Conservation (phyloP, 2,797 vertebrate genomes). For the Tamandua tetradactyla region DNA sequence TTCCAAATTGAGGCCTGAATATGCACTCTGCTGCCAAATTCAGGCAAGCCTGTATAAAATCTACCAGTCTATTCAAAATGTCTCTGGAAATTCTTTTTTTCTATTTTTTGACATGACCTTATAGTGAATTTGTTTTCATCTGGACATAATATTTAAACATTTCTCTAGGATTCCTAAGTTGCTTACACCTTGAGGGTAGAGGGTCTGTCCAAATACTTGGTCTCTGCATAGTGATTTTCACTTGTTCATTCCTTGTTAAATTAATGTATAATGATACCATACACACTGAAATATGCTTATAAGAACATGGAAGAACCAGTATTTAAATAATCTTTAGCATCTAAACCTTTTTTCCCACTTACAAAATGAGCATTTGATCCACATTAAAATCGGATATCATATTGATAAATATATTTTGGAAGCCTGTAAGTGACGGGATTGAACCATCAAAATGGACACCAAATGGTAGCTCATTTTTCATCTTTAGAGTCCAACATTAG, state of each 20-base stretch:
- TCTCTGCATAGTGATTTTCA: not conserved
- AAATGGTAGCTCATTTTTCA: not conserved
- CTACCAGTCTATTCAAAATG: not conserved
- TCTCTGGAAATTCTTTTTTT: not conserved
- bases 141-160: not conserved
- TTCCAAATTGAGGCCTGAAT: not conserved
- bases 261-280: not conserved
- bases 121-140: not conserved
- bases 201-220: not conserved
- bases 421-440: not conserved
- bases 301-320: not conserved
- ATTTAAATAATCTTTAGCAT: not conserved
- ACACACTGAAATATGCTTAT: not conserved
- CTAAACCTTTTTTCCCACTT: not conserved
- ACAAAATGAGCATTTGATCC: not conserved
- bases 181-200: not conserved
- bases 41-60: not conserved
- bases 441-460: not conserved
- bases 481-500: not conserved
- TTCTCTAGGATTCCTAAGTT: not conserved
- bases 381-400: not conserved
- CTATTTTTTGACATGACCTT: not conserved
- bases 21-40: not conserved
- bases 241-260: not conserved
- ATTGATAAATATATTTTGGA: not conserved